Evolutionary conservation across 1,140 invertebrate genomes (phyloP), one percentile per base, ranked within the genome.

Genomic region (Chironomus striatipennis): DNA sequence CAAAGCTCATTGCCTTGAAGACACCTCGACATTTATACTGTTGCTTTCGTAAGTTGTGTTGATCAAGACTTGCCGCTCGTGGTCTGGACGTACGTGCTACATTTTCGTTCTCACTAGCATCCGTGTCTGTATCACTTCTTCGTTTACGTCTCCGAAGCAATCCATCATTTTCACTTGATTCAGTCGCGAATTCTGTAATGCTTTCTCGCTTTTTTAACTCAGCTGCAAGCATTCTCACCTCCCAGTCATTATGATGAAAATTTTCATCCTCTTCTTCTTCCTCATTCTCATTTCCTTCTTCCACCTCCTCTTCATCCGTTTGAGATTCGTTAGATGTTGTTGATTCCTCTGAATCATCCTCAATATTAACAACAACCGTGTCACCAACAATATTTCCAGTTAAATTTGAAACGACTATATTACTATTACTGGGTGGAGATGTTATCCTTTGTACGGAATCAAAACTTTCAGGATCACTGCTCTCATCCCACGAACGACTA

Each of bases 191-290:
- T 75, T 81, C 79, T 42, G 78, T 78, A 0, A 79, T 77, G 47
- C 83, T 85, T 79, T 86, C 87, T 77, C 81, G 85, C 77, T 85
- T 85, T 74, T 91, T 89, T 76, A 93, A 84, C 78, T 92, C 88
- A 74, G 90, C 85, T 0, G 90, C 91, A 21, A 93, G 81, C 89
- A 93, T 90, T 78, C 88, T 85, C 0, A 92, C 87, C 80, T 93
- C 91, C 91, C 91, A 93, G 76, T 93, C 88, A 77, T 81, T 81
- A 77, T 74, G 75, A 70, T 77, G 74, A 0, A 77, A 74, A n/a
- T 75, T 65, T 47, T 75, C 73, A 10, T 74, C 74, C 15, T 47
- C 73, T 18, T 17, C 73, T 57, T 47, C 74, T 12, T 73, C 74
- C 18, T 42, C 73, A n/a, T 12, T 72, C 57, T 47, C 74, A 17